Percentiles rank a stretch among this genome's conserved stretches.
phyloP scores from a whole-genome alignment of 2,888 invertebrate genomes.

The Scaptomyza polygonia region DNA sequence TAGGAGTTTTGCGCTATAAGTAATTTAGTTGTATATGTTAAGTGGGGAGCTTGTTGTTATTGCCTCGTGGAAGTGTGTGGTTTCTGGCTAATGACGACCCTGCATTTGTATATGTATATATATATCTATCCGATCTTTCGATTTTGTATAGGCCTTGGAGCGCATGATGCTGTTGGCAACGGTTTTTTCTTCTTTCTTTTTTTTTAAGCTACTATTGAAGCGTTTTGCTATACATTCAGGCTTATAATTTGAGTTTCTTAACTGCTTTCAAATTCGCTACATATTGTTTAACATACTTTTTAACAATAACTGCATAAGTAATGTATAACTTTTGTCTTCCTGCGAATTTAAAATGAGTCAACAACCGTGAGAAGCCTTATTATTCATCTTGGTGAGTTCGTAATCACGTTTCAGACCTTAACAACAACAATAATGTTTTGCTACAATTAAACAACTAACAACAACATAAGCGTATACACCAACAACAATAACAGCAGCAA shows the following conservation, averaged over 20 bases:
- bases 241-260: constrained; percentile 18
- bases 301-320: constrained; percentile 5
- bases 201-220: constrained; percentile 67
- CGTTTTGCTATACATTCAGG: constrained; percentile 54
- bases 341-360: constrained; percentile 12
- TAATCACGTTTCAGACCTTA: constrained; percentile 69
- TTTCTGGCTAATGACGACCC: constrained; percentile 45
- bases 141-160: constrained; percentile 33
- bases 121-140: constrained; percentile 26
- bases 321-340: background rate
- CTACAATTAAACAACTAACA: constrained; percentile 81
- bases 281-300: constrained; percentile 4
- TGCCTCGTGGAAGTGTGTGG: constrained; percentile 49
- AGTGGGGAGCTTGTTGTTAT: constrained; percentile 51
- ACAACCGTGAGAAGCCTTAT: constrained; percentile 30
- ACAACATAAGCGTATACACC: constrained; percentile 77
- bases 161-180: constrained; percentile 49
- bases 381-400: constrained; percentile 57
- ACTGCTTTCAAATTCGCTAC: constrained; percentile 20
- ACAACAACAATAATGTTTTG: constrained; percentile 77
- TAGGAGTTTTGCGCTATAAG: constrained; percentile 47
- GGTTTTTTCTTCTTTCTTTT: constrained; percentile 26
- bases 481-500: constrained; percentile 44
- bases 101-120: constrained; percentile 15
- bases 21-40: constrained; percentile 28